Evolutionary conservation across 2,113 vertebrate species (phyloP).

Genomic region (Upupa epops): DNA sequence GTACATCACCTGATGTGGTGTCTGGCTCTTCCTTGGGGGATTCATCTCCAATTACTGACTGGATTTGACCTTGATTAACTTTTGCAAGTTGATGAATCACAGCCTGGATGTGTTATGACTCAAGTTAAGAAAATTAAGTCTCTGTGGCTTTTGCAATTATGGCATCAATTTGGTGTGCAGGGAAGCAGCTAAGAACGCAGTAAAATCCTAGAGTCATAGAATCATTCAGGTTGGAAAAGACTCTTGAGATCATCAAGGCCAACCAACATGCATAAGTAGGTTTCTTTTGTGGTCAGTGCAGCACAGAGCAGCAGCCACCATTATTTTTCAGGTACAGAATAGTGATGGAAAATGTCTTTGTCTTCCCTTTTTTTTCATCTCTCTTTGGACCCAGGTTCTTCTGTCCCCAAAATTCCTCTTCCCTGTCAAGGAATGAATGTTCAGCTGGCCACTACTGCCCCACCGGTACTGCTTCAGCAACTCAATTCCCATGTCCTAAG

Average conservation of each 20-base stretch:
- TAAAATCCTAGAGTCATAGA: no score
- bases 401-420: constrained; percentile 79
- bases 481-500: constrained; percentile 85
- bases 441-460: constrained; percentile 87
- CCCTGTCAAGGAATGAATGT: constrained; percentile 74
- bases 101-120: constrained; percentile 41
- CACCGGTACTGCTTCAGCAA: constrained; percentile 71
- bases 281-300: background rate
- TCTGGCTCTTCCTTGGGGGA: constrained; percentile 11
- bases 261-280: background rate
- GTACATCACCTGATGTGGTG: background rate
- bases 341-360: background rate
- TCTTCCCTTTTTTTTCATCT: background rate
- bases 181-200: background rate
- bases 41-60: constrained; percentile 39
- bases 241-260: no score
- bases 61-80: constrained; percentile 61
- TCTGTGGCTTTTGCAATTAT: constrained; percentile 61
- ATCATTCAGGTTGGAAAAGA: no score
- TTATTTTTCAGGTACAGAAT: background rate
- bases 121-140: constrained; percentile 46
- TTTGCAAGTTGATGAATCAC: constrained; percentile 49
- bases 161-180: constrained; percentile 19
- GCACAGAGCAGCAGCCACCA: background rate
- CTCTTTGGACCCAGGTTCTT: constrained; percentile 79